A percentile compares a stretch with the other conserved stretches of the same genome.
Evolutionary conservation across 2,888 invertebrate genomes (phyloP).

Genomic region (Myopa tessellatipennis): DNA sequence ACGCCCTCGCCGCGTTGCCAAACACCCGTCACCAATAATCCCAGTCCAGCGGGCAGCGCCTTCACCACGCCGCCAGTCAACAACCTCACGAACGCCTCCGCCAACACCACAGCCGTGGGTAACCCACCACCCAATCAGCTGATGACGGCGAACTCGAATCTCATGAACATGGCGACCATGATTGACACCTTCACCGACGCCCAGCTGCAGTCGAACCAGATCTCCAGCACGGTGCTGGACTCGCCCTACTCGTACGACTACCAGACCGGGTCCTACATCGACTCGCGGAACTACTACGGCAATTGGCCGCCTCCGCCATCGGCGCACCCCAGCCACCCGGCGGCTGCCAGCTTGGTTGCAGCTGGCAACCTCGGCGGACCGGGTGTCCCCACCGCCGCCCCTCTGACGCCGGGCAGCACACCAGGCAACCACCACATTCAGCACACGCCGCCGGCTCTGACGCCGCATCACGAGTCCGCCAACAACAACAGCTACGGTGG

Average conservation of each 20-base stretch:
- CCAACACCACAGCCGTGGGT: slow-evolving; percentile 48
- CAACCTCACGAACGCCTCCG: slow-evolving; percentile 44
- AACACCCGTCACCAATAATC: slow-evolving; percentile 70
- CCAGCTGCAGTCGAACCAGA: slow-evolving; percentile 85
- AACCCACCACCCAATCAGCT: slow-evolving; percentile 66
- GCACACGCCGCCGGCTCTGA: slow-evolving; percentile 60
- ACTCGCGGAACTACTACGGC: slow-evolving; percentile 76
- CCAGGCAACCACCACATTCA: slow-evolving; percentile 42
- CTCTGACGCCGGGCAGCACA: slow-evolving; percentile 39
- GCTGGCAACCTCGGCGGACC: slow-evolving; percentile 35
- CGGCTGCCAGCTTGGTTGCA: slow-evolving; percentile 36
- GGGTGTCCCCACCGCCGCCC: slow-evolving; percentile 48
- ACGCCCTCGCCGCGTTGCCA: slow-evolving; percentile 67
- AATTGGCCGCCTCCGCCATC: slow-evolving; percentile 72
- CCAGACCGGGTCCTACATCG: slow-evolving; percentile 71
- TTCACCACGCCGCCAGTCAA: slow-evolving; percentile 68
- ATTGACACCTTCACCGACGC: slow-evolving; percentile 81
- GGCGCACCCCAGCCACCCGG: slow-evolving; percentile 67
- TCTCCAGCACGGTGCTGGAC: slow-evolving; percentile 85
- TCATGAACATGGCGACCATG: slow-evolving; percentile 81
- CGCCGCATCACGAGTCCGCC: slow-evolving; percentile 64
- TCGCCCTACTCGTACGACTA: slow-evolving; percentile 76
- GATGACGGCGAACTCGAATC: slow-evolving; percentile 70
- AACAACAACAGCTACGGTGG: slow-evolving; percentile 57
- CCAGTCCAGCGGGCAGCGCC: slow-evolving; percentile 71